Percentiles rank a stretch among this genome's conserved stretches.
These are phyloP conservation scores for Oncorhynchus gorbuscha DNA, from an alignment of 2,113 vertebrate species.

Conservation along the genomic window DNA sequence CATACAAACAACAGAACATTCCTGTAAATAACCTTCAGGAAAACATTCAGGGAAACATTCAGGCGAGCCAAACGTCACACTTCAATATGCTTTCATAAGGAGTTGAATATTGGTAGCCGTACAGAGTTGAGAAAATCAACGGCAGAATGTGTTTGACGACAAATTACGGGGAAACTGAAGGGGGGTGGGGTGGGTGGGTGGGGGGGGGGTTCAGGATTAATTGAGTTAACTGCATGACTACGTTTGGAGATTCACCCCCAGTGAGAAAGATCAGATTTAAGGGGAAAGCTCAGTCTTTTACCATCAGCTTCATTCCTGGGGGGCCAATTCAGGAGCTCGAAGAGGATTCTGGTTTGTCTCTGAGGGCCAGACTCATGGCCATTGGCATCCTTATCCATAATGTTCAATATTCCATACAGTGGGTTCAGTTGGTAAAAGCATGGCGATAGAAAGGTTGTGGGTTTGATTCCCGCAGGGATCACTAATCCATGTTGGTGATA, in stretches of 20 bases:
- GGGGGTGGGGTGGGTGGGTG: too few relatives aligned
- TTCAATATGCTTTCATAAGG: too few relatives aligned
- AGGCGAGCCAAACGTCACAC: not conserved
- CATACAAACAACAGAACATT: not conserved
- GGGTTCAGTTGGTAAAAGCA: too few relatives aligned
- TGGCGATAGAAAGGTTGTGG: too few relatives aligned
- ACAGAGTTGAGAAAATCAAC: not conserved
- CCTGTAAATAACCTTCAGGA: too few relatives aligned
- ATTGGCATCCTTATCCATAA: not conserved
- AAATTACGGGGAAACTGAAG: not conserved
- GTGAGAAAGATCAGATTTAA: slow-evolving; percentile 6
- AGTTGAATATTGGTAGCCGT: too few relatives aligned
- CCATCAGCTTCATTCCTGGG: not conserved
- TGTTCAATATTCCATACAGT: not conserved
- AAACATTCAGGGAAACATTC: not conserved
- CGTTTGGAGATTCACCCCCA: not conserved
- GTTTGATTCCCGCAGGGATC: not conserved
- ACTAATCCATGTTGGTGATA: not conserved
- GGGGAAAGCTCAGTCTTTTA: not conserved
- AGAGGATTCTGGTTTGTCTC: not conserved
- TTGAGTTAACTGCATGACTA: not conserved
- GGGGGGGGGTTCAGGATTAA: slow-evolving; percentile 1
- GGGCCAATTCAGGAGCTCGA: not conserved
- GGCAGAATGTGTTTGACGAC: not conserved
- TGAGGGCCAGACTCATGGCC: not conserved